Base-by-base conservation (phyloP, 2,888 invertebrate genomes). In the Eupithecia subfuscata region DNA sequence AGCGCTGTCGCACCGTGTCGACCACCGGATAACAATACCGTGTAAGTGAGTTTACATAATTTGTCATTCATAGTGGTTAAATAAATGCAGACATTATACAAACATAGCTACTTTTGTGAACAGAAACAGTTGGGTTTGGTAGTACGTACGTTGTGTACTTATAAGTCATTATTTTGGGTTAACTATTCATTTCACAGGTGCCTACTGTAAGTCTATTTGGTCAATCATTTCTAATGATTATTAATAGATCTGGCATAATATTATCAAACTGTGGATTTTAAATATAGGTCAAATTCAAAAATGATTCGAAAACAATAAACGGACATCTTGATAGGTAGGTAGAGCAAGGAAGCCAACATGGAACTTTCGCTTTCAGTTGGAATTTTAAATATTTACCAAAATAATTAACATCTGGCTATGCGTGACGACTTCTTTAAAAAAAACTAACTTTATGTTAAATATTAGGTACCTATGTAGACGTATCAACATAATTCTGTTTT, bases 31-130 rank as follows among this genome's bases (percentile, higher is more conserved):
- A 67, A 71, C 74, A 74, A 74, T 72, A 70, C 48, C 14, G 71
- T 48, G 69, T 77, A 71, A 70, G 65, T 52, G 56, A 75, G 75
- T 83, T 84, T 82, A 82, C 82, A 80, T 84, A 86, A 84, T 82
- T 78, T 80, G 69, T 77, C 70, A 82, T 84, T 78, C 69, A 70
- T 25, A 69, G 75, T 34, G 22, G 64, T 70, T 73, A 43, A 74
- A 76, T 71, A 77, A 77, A 80, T 70, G 75, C 70, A 78, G 76
- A 76, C 77, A 22, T 30, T 71, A 43, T 34, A 70, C 67, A 79
- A 77, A 81, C 68, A 30, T 14, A 63, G 63, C 56, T 18, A 30
- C 56, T 68, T 60, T 70, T 75, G 60, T 69, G 18, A 69, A 64
- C 34, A 34, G 64, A 18, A 68, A 69, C 64, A 34, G 64, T 64